These are phyloP conservation scores for Penaeus monodon DNA, from an alignment of 2,888 invertebrate genomes.

Conservation along the genomic window DNA sequence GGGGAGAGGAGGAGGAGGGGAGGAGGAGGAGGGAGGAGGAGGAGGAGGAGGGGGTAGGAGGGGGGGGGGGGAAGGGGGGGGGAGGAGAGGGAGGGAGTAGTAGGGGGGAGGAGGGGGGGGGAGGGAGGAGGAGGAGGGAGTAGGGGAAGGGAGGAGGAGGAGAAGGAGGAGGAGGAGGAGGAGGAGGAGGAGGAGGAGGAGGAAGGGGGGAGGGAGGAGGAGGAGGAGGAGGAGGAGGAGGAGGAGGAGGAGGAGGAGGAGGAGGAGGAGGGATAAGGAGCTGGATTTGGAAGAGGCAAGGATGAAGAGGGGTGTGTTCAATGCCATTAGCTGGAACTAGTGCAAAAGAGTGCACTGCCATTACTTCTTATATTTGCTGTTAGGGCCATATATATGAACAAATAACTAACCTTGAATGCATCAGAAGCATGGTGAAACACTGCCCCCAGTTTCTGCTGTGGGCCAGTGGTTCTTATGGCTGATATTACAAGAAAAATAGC, in stretches of 20 bases:
- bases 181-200: not conserved
- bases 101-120: not conserved
- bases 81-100: not conserved
- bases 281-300: no score
- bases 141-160: no score
- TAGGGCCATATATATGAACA: not conserved
- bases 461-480: slow-evolving; percentile 32
- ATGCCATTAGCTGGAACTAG: not conserved
- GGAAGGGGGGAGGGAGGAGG: not conserved
- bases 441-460: slow-evolving; percentile 36
- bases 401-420: slow-evolving; percentile 30
- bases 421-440: slow-evolving; percentile 14
- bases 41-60: not conserved
- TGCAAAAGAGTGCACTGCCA: not conserved
- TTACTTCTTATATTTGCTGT: no score
- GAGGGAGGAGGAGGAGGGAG: no score
- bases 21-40: not conserved
- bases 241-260: not conserved
- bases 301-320: not conserved
- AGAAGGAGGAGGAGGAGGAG: not conserved
- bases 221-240: no score
- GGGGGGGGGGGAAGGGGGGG: no score
- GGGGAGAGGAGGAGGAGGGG: not conserved
- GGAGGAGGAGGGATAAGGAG: no score
- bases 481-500: slow-evolving; percentile 53